Base-by-base conservation (phyloP, 2,797 vertebrate genomes). In the Cetoscarus ocellatus region DNA sequence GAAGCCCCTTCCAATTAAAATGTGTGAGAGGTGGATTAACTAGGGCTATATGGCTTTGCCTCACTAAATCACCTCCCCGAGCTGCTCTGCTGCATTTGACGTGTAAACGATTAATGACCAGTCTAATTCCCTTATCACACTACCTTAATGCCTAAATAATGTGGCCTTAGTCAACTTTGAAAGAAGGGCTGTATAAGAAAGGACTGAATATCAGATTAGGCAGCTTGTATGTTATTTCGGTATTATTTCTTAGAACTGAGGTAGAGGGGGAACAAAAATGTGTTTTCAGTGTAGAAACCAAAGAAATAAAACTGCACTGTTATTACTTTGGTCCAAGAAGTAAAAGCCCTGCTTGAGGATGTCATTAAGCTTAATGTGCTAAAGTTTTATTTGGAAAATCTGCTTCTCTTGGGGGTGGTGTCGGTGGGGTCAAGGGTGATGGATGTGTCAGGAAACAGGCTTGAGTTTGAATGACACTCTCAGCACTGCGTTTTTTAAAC, bases 1-100 rank as follows among this genome's bases (percentile, higher is more conserved):
- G 90, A 94, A 93, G 89, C 86, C 82, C 88, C 93, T 93, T 94
- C 92, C 92, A 94, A 94, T 94, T 94, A 95, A 94, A 94, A 93
- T 85, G 63, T 90, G 93, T 88, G 91, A 94, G 93, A 93, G 91
- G 91, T 93, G 94, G 93, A 94, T 94, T 94, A 94, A 90, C 90
- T 88, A 83, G 89, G 89, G 91, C 92, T 93, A 91, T 92, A 92
- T 92, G 92, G 92, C 91, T 94, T 92, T 91, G 89, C 90, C 88
- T 91, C 86, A 59, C 90, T 94, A 92, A 93, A 94, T 91, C 92
- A 92, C 89, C 90, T 92, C 91, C 87, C 90, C 87, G 92, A 93
- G 93, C 92, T 89, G 93, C 93, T 93, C 91, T 66, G 83, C 92
- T 93, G 92, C 88, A 85, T 94, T 90, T 93, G 92, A 94, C 91